These are phyloP conservation scores for Ceramica pisi DNA, from an alignment of 2,888 invertebrate genomes.

Conservation along the genomic window DNA sequence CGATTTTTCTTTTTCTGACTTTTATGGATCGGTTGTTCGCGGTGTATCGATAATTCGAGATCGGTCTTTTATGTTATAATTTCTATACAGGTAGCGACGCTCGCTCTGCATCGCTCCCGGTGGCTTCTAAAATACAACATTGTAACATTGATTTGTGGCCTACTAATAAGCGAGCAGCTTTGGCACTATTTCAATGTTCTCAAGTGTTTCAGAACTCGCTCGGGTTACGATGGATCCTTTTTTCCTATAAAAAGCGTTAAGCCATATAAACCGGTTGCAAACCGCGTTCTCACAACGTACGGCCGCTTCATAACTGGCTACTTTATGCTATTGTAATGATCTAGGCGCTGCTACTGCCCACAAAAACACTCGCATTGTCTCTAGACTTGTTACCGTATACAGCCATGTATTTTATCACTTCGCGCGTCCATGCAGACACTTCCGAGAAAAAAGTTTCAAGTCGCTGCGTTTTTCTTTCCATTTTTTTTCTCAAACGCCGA, in stretches of 20 bases:
- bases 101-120: conserved; percentile 60
- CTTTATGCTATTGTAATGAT: conserved; percentile 89
- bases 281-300: conserved; percentile 81
- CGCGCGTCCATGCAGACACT: conserved; percentile 76
- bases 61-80: conserved; percentile 82
- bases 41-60: conserved; percentile 88
- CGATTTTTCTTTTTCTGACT: conserved; percentile 87
- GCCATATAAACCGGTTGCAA: conserved; percentile 83
- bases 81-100: conserved; percentile 73
- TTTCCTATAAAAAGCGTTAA: conserved; percentile 85
- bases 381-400: conserved; percentile 81
- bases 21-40: conserved; percentile 89
- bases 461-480: conserved; percentile 55
- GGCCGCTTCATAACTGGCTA: conserved; percentile 87
- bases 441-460: conserved; percentile 77
- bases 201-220: conserved; percentile 75
- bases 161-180: conserved; percentile 60
- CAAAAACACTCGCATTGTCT: conserved; percentile 88
- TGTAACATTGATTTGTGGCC: conserved; percentile 57
- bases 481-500: conserved; percentile 61
- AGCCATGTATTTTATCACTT: conserved; percentile 82
- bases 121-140: conserved; percentile 65
- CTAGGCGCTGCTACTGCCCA: conserved; percentile 83
- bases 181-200: conserved; percentile 65
- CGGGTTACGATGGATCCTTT: conserved; percentile 76